These are phyloP conservation scores for Climacteris rufus DNA, from an alignment of 2,113 vertebrate species.

Conservation along the genomic window DNA sequence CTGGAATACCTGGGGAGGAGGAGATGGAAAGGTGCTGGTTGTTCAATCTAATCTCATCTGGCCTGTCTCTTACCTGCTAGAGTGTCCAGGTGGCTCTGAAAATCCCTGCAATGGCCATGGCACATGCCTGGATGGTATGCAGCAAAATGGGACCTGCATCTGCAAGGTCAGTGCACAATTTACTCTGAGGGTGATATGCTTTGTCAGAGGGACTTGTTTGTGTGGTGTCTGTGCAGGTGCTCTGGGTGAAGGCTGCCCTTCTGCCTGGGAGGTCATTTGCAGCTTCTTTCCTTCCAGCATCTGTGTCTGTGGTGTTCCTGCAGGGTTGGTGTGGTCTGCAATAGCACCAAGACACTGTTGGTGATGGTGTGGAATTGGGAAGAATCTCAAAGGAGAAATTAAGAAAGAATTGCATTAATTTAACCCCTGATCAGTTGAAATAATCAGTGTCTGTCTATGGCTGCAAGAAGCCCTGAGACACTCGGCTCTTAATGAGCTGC, in stretches of 20 bases:
- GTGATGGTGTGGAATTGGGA: neutral
- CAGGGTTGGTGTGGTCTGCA: neutral
- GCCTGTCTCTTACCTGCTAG: slow-evolving; percentile 64
- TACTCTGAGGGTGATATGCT: neutral
- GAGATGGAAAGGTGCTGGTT: neutral
- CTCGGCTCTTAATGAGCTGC: neutral
- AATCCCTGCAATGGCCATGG: slow-evolving; percentile 83
- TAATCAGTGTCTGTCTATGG: neutral
- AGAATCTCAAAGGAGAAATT: neutral
- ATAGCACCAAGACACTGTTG: neutral
- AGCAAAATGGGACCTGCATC: slow-evolving; percentile 86
- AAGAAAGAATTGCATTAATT: neutral
- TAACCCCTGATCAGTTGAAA: neutral
- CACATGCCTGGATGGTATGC: slow-evolving; percentile 81
- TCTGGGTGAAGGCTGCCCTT: neutral
- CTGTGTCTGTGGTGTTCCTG: neutral
- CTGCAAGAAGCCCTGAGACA: neutral
- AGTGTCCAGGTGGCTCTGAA: slow-evolving; percentile 82
- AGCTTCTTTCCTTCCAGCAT: neutral
- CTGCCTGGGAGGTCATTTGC: neutral
- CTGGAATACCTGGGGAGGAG: neutral
- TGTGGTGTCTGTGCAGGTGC: neutral
- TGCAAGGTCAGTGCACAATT: slow-evolving; percentile 79
- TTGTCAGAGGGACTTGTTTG: neutral
- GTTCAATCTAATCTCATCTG: neutral